Conservation (phyloP, 2,797 vertebrate genomes). For the Buphagus erythrorhynchus region DNA sequence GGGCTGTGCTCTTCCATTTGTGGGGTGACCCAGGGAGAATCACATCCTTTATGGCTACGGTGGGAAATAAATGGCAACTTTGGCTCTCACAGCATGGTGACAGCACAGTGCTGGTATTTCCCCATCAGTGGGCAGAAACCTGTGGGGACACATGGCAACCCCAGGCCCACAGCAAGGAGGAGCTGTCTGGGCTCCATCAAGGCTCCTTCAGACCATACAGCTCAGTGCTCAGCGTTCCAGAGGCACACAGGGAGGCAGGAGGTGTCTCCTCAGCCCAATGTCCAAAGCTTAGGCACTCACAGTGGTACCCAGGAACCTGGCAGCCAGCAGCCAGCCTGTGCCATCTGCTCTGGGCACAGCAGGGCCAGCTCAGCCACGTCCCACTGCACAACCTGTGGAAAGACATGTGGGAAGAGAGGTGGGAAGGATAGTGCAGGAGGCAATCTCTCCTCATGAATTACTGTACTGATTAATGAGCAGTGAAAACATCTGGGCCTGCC, state of each 20-base stretch:
- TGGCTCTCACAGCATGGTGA: neutral
- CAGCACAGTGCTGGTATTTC: neutral
- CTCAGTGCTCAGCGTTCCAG: neutral
- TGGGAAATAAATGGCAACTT: neutral
- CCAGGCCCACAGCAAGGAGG: neutral
- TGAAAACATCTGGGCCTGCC: too few relatives aligned
- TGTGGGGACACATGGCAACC: neutral
- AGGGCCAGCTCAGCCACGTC: neutral
- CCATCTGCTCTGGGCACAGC: neutral
- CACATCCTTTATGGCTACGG: fast-evolving
- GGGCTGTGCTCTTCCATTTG: neutral
- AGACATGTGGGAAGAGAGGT: too few relatives aligned
- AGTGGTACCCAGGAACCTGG: neutral
- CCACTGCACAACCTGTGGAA: neutral
- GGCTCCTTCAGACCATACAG: neutral
- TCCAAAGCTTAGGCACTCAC: neutral
- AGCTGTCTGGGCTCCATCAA: neutral
- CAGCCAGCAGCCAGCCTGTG: neutral
- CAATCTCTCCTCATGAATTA: too few relatives aligned
- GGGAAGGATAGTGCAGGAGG: too few relatives aligned
- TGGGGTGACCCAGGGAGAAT: neutral
- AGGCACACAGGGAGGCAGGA: neutral
- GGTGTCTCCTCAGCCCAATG: neutral
- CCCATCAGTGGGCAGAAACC: neutral
- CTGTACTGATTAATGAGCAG: too few relatives aligned